A percentile compares a stretch with the other conserved stretches of the same genome.
Conservation (phyloP, 2,113 vertebrate genomes). For the Strigops habroptila region DNA sequence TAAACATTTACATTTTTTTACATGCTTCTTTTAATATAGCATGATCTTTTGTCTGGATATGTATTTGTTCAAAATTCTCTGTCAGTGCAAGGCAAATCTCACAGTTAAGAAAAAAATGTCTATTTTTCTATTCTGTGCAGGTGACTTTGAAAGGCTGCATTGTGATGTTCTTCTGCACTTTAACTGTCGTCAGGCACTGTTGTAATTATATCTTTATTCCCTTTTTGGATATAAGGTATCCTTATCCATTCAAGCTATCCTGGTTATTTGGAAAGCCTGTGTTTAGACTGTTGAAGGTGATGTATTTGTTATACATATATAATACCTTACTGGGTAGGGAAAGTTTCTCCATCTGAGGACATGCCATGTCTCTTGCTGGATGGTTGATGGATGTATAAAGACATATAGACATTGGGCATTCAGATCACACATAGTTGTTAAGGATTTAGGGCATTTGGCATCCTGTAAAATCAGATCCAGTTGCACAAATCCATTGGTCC, state of each 20-base stretch:
- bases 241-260: background rate
- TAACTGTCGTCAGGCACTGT: background rate
- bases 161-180: background rate
- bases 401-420: rapidly evolving
- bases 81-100: background rate
- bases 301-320: background rate
- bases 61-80: background rate
- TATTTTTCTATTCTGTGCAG: rapidly evolving
- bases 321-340: background rate
- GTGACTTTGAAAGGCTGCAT: background rate
- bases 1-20: background rate
- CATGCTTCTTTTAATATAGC: rapidly evolving
- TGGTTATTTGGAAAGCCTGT: background rate
- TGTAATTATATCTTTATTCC: background rate
- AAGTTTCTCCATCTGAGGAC: rapidly evolving
- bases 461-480: background rate
- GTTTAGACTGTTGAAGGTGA: background rate
- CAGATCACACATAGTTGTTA: rapidly evolving
- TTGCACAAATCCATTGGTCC: background rate
- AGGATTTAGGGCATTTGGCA: background rate
- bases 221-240: background rate
- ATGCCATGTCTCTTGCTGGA: background rate
- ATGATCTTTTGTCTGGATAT: rapidly evolving
- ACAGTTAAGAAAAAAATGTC: background rate
- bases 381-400: background rate